Conservation (phyloP, 2,113 vertebrate genomes). For the Heteronetta atricapilla region DNA sequence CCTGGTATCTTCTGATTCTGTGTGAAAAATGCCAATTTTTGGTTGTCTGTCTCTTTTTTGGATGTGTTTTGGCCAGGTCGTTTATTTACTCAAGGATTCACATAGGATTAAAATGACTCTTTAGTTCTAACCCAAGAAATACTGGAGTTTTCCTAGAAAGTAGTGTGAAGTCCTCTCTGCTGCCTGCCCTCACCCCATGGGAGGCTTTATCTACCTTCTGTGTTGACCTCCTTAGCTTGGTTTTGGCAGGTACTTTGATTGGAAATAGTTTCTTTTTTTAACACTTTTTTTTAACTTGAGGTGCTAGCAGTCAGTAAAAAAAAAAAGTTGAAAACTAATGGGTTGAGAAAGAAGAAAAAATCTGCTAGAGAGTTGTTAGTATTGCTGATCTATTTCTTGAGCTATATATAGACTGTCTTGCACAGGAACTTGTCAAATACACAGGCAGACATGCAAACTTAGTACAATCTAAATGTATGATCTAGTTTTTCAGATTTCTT, state of each 20-base stretch:
- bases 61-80: too few species aligned
- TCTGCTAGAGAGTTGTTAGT: not conserved
- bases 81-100: not conserved
- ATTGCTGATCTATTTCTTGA: not conserved
- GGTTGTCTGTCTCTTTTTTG: not conserved
- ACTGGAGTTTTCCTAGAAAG: not conserved
- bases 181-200: not conserved
- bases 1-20: not conserved
- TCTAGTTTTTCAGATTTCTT: not conserved
- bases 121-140: not conserved
- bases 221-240: not conserved
- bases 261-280: not conserved
- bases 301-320: not conserved
- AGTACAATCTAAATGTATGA: not conserved
- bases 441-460: not conserved
- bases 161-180: not conserved
- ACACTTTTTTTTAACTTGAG: not conserved
- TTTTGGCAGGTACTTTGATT: not conserved
- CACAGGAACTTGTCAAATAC: not conserved
- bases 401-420: not conserved
- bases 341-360: not conserved
- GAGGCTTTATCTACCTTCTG: not conserved
- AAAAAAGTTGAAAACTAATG: not conserved
- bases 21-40: not conserved
- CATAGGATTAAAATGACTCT: not conserved